Percentiles rank a stretch among this genome's conserved stretches.
Conservation (phyloP, 2,888 invertebrate genomes). For the Crocallis elinguaria region DNA sequence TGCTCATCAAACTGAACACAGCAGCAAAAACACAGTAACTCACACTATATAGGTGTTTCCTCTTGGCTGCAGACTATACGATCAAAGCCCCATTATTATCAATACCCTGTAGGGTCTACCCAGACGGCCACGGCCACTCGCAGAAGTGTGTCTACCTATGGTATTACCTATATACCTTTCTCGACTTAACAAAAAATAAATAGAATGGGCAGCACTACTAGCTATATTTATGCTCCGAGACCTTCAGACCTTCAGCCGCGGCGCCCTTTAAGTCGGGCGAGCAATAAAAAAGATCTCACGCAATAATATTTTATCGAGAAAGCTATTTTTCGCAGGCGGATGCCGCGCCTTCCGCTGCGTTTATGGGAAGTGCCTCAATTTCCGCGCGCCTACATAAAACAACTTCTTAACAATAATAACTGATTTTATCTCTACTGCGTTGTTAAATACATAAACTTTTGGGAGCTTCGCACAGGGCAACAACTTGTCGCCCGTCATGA, state of each 20-base stretch:
- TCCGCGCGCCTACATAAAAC: constrained; percentile 62
- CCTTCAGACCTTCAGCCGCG: constrained; percentile 37
- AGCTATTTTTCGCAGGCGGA: constrained; percentile 65
- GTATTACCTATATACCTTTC: background rate
- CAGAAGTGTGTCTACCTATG: too few species aligned
- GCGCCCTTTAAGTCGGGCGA: constrained; percentile 41
- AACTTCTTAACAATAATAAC: constrained; percentile 66
- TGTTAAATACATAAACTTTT: too few species aligned
- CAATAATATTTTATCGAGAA: constrained; percentile 80
- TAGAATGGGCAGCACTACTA: background rate
- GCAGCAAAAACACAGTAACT: too few species aligned
- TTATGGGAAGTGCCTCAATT: constrained; percentile 64
- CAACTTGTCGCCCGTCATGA: too few species aligned
- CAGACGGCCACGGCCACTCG: too few species aligned
- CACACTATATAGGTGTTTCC: too few species aligned
- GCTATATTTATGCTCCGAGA: constrained; percentile 5
- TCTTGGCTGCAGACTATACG: too few species aligned
- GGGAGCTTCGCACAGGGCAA: too few species aligned
- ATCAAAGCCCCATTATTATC: too few species aligned
- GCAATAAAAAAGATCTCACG: constrained; percentile 74
- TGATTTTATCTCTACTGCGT: constrained; percentile 17
- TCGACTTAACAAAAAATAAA: background rate
- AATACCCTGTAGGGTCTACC: too few species aligned
- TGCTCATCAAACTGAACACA: too few species aligned
- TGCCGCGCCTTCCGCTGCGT: constrained; percentile 46